These are phyloP conservation scores for Ephestia elutella DNA, from an alignment of 1,140 invertebrate genomes.

Conservation along the genomic window DNA sequence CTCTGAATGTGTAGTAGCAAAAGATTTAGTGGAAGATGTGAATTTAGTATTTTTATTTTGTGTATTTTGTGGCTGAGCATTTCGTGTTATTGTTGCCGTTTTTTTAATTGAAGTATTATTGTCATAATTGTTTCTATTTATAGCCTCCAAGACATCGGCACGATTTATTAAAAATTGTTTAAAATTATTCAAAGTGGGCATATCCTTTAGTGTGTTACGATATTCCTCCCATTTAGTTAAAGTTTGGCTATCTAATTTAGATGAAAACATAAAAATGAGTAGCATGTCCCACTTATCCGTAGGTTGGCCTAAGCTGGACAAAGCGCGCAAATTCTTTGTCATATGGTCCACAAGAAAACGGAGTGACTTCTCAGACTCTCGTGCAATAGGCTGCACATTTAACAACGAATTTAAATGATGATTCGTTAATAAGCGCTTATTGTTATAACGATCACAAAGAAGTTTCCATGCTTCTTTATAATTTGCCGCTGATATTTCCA, in stretches of 20 bases:
- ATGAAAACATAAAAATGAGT: slow-evolving; percentile 29
- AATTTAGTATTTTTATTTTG: slow-evolving; percentile 6
- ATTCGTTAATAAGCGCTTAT: slow-evolving; percentile 28
- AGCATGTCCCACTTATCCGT: slow-evolving; percentile 33
- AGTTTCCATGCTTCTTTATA: slow-evolving; percentile 26
- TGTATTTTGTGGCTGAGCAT: neutral
- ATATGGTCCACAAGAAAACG: slow-evolving; percentile 34
- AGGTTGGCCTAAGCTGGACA: slow-evolving; percentile 28
- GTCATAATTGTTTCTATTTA: slow-evolving; percentile 10
- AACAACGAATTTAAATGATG: slow-evolving; percentile 29
- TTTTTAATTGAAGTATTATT: slow-evolving; percentile 7
- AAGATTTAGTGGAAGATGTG: slow-evolving; percentile 14
- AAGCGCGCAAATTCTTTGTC: slow-evolving; percentile 33
- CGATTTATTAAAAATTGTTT: slow-evolving; percentile 26
- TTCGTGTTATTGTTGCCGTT: neutral
- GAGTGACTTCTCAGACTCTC: slow-evolving; percentile 26
- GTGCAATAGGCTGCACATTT: slow-evolving; percentile 18
- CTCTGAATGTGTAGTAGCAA: slow-evolving; percentile 10
- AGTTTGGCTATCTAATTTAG: slow-evolving; percentile 31
- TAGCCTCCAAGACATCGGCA: slow-evolving; percentile 23
- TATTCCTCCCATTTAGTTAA: slow-evolving; percentile 31
- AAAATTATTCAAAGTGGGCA: slow-evolving; percentile 23
- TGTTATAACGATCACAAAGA: slow-evolving; percentile 29
- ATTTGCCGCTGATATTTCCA: slow-evolving; percentile 21
- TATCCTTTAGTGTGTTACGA: slow-evolving; percentile 16